Base-by-base conservation (phyloP, 2,113 vertebrate genomes). In the Accipiter virgatus region DNA sequence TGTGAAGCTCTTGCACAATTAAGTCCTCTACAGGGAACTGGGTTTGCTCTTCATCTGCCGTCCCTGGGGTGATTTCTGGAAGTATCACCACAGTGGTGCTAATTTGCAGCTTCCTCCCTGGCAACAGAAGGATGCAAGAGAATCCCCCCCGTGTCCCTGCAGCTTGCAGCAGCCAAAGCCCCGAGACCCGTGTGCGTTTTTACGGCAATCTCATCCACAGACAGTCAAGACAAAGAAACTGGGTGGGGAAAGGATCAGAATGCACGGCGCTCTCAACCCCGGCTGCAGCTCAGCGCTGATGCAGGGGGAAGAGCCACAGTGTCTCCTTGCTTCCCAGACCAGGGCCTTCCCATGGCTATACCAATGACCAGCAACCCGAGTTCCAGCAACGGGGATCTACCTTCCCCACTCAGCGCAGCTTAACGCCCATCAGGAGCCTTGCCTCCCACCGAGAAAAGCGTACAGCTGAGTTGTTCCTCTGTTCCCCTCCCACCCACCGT, bases 171-270 rank as follows among this genome's bases (percentile, higher is more conserved):
- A 63, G 61, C 63, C 47, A 12, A 58, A 94, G 62, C 47, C 43
- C 42, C 2, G 10, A 56, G 71, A 79, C 32, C 19, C 31, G 21
- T 16, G 58, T 36, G 81, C 58, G 2, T 36, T 67, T 91, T 59
- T 74, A 47, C 66, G 48, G 81, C 84, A 74, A 27, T 50, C 84
- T 89, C 81, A 25, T 7, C 32, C 78, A 42, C 16, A 67, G 6
- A 7, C 68, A 80, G 92, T 10, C 12, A 32, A 97, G 80, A 97
- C 90, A 96, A 80, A 96, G 84, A 58, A 95, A 97, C 70, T 83
- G 75, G 94, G 89, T 82, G 91, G 65, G 70, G 73, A 90, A 95
- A 77, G 87, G 80, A 36, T 40, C 17, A 40, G 61, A 47, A 75
- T 2, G 71, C 45, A 10, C 18, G 3, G 55, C 7, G 27, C 31